Conservation (phyloP, 2,888 invertebrate species). For the Megalurothrips usitatus region DNA sequence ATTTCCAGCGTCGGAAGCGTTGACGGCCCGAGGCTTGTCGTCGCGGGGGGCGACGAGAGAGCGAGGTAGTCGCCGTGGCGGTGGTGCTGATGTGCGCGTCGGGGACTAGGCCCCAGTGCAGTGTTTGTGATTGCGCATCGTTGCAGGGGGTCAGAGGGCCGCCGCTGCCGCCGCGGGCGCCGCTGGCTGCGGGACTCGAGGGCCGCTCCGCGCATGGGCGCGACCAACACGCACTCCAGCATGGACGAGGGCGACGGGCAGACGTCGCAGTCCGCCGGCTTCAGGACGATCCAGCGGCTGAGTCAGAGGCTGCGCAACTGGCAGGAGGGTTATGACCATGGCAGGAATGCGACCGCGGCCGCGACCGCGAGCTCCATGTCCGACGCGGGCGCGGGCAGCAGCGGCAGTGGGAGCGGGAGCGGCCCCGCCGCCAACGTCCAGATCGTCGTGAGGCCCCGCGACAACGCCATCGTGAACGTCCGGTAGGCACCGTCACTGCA, state of each 20-base stretch:
- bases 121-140: no score
- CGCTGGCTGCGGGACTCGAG: background rate
- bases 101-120: no score
- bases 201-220: background rate
- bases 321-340: background rate
- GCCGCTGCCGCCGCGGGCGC: no score
- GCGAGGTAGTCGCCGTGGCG: no score
- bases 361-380: background rate
- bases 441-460: background rate
- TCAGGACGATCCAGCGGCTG: no score
- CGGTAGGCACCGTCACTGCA: background rate
- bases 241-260: background rate
- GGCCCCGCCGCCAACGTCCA: background rate
- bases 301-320: background rate
- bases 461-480: background rate
- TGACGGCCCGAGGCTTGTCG: no score
- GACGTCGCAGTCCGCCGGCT: background rate
- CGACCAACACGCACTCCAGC: background rate
- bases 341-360: background rate
- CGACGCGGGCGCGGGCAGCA: background rate
- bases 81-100: no score
- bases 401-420: background rate
- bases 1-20: no score
- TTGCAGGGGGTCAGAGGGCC: background rate
- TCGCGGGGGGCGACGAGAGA: no score